Conservation (phyloP, 2,113 vertebrate genomes). For the Centropus unirufus region DNA sequence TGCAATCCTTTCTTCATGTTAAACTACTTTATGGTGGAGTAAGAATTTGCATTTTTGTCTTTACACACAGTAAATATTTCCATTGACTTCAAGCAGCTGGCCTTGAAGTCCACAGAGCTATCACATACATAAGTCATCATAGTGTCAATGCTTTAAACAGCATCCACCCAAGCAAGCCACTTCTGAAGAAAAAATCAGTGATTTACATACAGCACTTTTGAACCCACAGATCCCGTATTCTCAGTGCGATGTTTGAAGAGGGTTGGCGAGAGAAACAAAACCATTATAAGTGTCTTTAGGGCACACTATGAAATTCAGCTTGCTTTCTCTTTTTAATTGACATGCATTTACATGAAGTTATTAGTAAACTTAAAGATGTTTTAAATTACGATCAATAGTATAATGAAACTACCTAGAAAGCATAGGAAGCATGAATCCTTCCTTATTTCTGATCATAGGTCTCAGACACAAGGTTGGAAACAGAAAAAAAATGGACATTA, state of each 20-base stretch:
- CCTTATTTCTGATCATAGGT: not conserved
- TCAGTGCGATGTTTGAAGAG: not conserved
- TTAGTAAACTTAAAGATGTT: not conserved
- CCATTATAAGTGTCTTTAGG: not conserved
- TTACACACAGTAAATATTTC: not conserved
- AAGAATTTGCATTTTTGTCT: not conserved
- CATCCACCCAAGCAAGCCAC: not conserved
- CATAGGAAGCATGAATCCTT: not conserved
- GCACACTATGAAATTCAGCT: not conserved
- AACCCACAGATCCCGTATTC: not conserved
- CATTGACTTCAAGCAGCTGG: not conserved
- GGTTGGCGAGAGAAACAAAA: not conserved
- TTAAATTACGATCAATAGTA: not conserved
- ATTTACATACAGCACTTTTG: not conserved
- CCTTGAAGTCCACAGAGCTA: not conserved
- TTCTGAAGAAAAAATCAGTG: not conserved
- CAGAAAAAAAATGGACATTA: not conserved
- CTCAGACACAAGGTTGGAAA: not conserved
- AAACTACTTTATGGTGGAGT: not conserved
- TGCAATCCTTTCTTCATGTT: not conserved
- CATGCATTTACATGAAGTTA: not conserved
- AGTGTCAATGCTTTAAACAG: not conserved
- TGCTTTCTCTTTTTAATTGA: not conserved
- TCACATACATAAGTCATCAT: not conserved
- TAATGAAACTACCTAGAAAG: not conserved